phyloP scores from a whole-genome alignment of 2,888 invertebrate species.

The Eupithecia exiguata region DNA sequence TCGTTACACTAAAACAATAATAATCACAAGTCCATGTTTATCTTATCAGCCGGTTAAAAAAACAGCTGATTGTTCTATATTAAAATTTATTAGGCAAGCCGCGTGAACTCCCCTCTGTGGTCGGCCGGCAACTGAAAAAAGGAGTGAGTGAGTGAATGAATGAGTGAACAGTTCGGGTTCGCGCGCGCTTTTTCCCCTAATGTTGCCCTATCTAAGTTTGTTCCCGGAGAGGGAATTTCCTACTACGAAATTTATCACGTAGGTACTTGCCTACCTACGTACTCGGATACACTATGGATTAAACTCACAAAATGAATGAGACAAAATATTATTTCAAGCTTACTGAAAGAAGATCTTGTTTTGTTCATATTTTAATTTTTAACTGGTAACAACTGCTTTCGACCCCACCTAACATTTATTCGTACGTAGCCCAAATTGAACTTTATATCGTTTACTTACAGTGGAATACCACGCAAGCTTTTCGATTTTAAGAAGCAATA shows the following conservation, averaged over 20 bases:
- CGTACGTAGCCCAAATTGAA: neutral
- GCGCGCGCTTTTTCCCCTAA: slow-evolving; percentile 45
- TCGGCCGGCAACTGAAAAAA: slow-evolving; percentile 37
- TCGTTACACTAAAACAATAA: slow-evolving; percentile 47
- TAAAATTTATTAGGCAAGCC: neutral
- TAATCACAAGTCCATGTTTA: slow-evolving; percentile 65
- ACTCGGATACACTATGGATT: neutral
- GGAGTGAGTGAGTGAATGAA: slow-evolving; percentile 23
- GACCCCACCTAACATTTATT: neutral
- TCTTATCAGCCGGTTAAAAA: slow-evolving; percentile 51
- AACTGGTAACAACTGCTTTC: neutral
- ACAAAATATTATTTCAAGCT: neutral
- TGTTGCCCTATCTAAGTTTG: slow-evolving; percentile 53
- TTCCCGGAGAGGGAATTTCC: slow-evolving; percentile 39
- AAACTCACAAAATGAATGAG: neutral
- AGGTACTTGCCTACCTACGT: neutral
- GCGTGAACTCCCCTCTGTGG: slow-evolving; percentile 20
- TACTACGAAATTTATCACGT: neutral
- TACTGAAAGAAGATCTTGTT: neutral
- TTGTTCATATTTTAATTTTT: neutral
- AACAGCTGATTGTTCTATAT: slow-evolving; percentile 35
- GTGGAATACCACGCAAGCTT: neutral
- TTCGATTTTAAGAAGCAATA: neutral
- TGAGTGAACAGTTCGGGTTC: slow-evolving; percentile 6
- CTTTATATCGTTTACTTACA: neutral